These are phyloP conservation scores for Temnothorax rugatulus DNA, from an alignment of 2,888 invertebrate genomes.

Conservation along the genomic window DNA sequence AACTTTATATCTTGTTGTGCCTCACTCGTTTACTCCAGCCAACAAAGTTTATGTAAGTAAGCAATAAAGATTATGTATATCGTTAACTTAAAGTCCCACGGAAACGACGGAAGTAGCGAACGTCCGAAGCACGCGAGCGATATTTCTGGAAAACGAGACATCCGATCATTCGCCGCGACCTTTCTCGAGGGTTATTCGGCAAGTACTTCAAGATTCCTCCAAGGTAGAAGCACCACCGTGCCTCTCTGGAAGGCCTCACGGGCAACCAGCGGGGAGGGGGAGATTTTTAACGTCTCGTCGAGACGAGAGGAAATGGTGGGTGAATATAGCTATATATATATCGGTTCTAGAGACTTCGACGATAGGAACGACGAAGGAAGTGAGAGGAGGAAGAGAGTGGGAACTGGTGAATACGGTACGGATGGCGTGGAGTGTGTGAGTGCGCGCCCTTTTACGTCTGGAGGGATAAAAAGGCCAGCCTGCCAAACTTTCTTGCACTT, in stretches of 20 bases:
- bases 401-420: constrained; percentile 53
- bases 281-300: constrained; percentile 76
- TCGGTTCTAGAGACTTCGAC: constrained; percentile 66
- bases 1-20: constrained; percentile 5
- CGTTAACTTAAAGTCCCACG: constrained; percentile 4
- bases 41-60: constrained; percentile 10
- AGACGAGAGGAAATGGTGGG: constrained; percentile 70
- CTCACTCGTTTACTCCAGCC: neutral
- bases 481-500: constrained; percentile 75
- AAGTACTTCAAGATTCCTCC: constrained; percentile 61
- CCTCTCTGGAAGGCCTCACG: constrained; percentile 66
- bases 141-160: constrained; percentile 51
- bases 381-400: constrained; percentile 29
- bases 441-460: constrained; percentile 73
- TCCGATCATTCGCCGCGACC: constrained; percentile 64
- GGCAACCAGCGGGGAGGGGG: constrained; percentile 47
- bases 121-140: constrained; percentile 46
- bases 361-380: constrained; percentile 48
- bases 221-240: constrained; percentile 58
- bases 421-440: constrained; percentile 68
- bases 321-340: constrained; percentile 70
- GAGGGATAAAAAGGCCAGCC: constrained; percentile 75
- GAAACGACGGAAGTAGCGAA: constrained; percentile 10
- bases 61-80: constrained; percentile 36
- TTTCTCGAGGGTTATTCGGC: constrained; percentile 74